phyloP scores from a whole-genome alignment of 1,140 invertebrate species.

The Pogonus chalceus region DNA sequence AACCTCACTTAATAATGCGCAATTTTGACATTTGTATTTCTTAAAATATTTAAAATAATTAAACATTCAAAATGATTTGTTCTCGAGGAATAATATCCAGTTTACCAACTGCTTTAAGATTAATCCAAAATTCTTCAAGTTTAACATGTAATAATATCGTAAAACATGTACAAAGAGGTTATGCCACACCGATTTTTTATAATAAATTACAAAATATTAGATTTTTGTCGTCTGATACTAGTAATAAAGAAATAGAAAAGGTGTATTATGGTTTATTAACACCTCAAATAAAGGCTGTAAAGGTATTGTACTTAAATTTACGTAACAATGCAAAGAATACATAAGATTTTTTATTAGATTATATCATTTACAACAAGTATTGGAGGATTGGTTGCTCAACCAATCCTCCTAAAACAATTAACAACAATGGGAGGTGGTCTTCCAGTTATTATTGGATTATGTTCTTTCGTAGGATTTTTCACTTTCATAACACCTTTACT shows the following conservation, averaged over 20 bases:
- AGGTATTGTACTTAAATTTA: slow-evolving; percentile 32
- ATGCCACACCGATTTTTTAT: not conserved
- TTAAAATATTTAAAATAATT: too few species aligned
- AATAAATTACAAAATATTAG: not conserved
- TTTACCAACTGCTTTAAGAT: too few species aligned
- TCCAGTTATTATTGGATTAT: slow-evolving; percentile 45
- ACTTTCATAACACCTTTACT: slow-evolving; percentile 73
- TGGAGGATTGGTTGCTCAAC: slow-evolving; percentile 58
- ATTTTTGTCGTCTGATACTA: not conserved
- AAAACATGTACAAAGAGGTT: not conserved
- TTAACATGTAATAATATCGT: not conserved
- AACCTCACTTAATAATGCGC: too few species aligned
- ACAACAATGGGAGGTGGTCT: slow-evolving; percentile 42
- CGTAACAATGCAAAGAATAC: not conserved
- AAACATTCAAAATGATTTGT: too few species aligned
- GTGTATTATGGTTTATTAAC: slow-evolving; percentile 48
- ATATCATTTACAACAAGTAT: slow-evolving; percentile 70
- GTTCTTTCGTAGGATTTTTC: slow-evolving; percentile 61
- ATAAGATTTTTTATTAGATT: slow-evolving; percentile 28
- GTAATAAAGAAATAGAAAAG: slow-evolving; percentile 9
- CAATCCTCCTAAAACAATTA: slow-evolving; percentile 54
- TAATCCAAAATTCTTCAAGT: not conserved
- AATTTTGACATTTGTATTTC: too few species aligned
- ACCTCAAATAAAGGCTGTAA: slow-evolving; percentile 57
- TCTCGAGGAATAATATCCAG: too few species aligned